Evolutionary conservation across 2,888 invertebrate species (phyloP).

Genomic region (Fabriciana adippe): DNA sequence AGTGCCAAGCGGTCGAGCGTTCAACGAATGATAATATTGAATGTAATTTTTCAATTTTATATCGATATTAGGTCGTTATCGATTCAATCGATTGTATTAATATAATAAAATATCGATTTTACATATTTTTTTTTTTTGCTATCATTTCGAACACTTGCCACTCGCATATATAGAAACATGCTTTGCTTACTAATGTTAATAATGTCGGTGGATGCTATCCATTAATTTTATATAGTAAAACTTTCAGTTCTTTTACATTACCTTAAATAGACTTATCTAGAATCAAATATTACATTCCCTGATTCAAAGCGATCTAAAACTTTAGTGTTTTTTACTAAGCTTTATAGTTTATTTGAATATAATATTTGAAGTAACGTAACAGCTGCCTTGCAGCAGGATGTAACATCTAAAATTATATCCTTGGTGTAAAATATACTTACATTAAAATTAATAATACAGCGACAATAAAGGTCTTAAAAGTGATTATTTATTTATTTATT

Average conservation of each 20-base stretch:
- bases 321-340: no score
- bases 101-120: no score
- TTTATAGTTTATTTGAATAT: neutral
- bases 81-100: no score
- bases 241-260: conserved; percentile 4
- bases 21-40: neutral
- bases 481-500: neutral
- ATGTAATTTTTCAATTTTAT: no score
- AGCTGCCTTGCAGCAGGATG: neutral
- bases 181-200: neutral
- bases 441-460: neutral
- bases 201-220: neutral
- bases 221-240: neutral
- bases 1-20: neutral
- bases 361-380: neutral
- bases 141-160: no score
- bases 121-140: no score
- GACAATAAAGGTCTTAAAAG: neutral
- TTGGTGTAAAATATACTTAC: neutral
- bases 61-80: no score
- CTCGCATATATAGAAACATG: neutral
- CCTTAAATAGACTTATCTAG: neutral
- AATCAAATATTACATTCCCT: neutral
- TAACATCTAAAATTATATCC: neutral
- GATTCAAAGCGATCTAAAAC: neutral